Percentiles rank a stretch among this genome's conserved stretches.
phyloP scores from a whole-genome alignment of 2,113 vertebrate genomes.

The Hippolais icterina region DNA sequence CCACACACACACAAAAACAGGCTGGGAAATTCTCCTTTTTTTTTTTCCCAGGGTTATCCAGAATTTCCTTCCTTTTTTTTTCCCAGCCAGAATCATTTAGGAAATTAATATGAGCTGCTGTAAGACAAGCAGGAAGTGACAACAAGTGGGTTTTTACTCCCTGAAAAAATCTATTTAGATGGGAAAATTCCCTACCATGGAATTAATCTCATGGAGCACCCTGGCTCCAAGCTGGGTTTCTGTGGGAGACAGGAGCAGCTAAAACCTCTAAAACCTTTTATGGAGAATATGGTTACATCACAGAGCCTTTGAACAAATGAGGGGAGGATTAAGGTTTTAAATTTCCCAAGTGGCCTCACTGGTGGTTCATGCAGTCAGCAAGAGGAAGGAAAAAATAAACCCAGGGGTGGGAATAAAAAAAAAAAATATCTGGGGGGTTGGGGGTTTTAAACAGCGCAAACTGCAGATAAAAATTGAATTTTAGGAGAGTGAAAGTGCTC shows the following conservation, averaged over 20 bases:
- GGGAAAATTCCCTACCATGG: not conserved
- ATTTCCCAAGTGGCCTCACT: constrained; percentile 4
- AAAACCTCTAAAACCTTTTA: constrained; percentile 54
- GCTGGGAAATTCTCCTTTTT: not conserved
- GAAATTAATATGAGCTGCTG: not conserved
- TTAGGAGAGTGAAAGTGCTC: not conserved
- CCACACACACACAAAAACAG: not conserved
- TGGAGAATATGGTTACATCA: constrained; percentile 52
- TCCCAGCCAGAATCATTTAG: not conserved
- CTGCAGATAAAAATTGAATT: not conserved
- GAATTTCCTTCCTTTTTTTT: not conserved
- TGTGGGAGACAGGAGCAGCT: constrained; percentile 36
- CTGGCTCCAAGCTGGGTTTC: not conserved
- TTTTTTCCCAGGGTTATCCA: not conserved
- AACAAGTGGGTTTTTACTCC: not conserved
- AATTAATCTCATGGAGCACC: not conserved
- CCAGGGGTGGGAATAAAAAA: not conserved
- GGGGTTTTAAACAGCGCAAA: not conserved
- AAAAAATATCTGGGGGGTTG: not conserved
- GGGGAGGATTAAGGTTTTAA: constrained; percentile 43
- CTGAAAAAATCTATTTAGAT: not conserved
- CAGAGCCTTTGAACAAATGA: constrained; percentile 12
- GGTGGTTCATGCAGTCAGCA: not conserved
- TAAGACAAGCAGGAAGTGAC: not conserved
- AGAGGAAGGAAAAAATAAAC: not conserved